phyloP scores from a whole-genome alignment of 2,888 invertebrate genomes.

The Orthosia gothica region DNA sequence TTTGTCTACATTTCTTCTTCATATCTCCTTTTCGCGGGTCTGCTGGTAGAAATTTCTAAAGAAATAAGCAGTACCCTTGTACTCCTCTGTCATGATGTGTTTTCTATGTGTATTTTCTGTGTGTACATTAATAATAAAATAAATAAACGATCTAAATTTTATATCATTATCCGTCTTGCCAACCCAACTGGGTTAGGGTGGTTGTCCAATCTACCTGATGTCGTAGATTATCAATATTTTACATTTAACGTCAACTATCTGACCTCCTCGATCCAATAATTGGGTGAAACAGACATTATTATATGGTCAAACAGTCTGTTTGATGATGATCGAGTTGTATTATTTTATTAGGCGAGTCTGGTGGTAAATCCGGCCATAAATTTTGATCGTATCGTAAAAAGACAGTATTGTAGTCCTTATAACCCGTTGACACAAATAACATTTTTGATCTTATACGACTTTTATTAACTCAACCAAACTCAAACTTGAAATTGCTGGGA shows the following conservation, averaged over 20 bases:
- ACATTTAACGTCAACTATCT: conserved; percentile 11
- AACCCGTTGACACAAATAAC: conserved; percentile 35
- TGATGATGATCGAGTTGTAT: conserved; percentile 16
- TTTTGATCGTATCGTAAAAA: conserved; percentile 32
- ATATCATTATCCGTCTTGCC: background rate
- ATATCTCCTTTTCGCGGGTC: no score
- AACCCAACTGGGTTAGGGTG: background rate
- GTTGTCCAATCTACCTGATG: conserved; percentile 8
- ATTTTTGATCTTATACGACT: conserved; percentile 9
- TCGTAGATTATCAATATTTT: conserved; percentile 41
- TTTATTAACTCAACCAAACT: conserved; percentile 2
- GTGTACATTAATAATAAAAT: no score
- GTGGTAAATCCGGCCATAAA: conserved; percentile 7
- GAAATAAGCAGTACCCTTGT: no score
- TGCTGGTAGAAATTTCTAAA: no score
- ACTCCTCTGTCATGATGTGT: no score
- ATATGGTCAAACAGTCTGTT: conserved; percentile 9
- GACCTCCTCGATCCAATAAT: conserved; percentile 37
- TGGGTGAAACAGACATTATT: conserved; percentile 11
- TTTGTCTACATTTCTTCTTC: no score
- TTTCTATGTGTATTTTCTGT: no score
- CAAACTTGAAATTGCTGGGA: background rate
- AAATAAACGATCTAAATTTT: no score
- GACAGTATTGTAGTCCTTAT: conserved; percentile 9
- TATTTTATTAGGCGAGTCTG: conserved; percentile 36